Base-by-base conservation (phyloP, 1,140 invertebrate species). In the Drosophila triauraria region DNA sequence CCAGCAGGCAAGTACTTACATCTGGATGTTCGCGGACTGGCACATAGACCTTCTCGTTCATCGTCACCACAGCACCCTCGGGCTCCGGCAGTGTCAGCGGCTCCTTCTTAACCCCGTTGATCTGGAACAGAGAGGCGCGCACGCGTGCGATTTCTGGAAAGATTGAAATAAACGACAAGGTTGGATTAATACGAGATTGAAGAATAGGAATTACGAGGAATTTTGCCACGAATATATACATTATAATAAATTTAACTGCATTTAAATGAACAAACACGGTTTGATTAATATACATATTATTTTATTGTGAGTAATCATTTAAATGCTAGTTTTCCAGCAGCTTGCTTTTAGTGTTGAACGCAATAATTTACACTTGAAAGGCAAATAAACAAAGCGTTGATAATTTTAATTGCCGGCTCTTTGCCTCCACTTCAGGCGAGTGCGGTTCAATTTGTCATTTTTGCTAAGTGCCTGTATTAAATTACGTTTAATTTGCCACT, bases 1-100 rank as follows among this genome's bases (percentile, higher is more conserved):
- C 30, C 2, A 30, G 1, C 20, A 20, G 23, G 20, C 35, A 57
- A 27, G 27, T 44, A 97, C 97, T 98, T 95, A 99, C 99, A 93
- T 99, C 99, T 95, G 99, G 99, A 94, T 99, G 98, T 94, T 99
- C 98, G 95, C 99, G 99, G 79, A 99, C 97, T 93, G 99, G 99
- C 91, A 99, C 98, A 94, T 98, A 99, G 87, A 99, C 97, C 96
- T 99, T 99, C 95, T 99, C 99, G 94, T 98, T 98, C 82, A 98
- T 95, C 88, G 97, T 98, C 65, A 97, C 96, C 79, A 97, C 94
- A 82, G 97, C 95, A 46, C 99, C 99, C 75, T 97, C 96, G 47
- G 97, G 95, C 86, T 99, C 99, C 88, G 99, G 99, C 87, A 99
- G 94, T 63, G 97, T 94, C 50, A 99, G 95, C 32, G 98, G 97